Evolutionary conservation across 1,140 invertebrate species (phyloP).

Genomic region (Heliothis virescens): DNA sequence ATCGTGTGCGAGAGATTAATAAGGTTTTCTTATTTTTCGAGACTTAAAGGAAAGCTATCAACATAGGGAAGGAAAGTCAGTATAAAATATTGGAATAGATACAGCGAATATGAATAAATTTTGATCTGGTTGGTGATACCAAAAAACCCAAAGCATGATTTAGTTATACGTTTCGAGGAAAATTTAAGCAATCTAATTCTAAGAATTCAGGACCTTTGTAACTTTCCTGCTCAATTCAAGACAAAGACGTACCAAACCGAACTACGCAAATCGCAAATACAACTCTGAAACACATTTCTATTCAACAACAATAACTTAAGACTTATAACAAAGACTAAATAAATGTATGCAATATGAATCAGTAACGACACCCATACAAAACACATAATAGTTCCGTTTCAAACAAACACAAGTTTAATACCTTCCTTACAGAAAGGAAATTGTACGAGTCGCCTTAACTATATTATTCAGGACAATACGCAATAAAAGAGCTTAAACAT

Average conservation of each 20-base stretch:
- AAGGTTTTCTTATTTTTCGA: no score
- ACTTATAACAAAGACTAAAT: not conserved
- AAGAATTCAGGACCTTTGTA: no score
- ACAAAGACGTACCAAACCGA: not conserved
- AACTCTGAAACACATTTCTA: not conserved
- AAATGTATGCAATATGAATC: not conserved
- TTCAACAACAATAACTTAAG: not conserved
- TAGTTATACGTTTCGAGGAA: no score
- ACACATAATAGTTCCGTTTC: not conserved
- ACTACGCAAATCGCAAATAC: not conserved
- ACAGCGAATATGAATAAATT: no score
- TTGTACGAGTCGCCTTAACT: slow-evolving; percentile 1
- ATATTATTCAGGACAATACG: slow-evolving; percentile 2
- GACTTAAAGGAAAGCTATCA: no score
- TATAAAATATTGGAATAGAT: no score
- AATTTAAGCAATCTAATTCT: no score
- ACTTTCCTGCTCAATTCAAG: not conserved
- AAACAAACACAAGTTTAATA: slow-evolving; percentile 19
- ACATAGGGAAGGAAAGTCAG: no score
- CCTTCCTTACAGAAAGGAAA: not conserved
- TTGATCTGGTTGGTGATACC: no score
- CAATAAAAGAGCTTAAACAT: slow-evolving; percentile 33
- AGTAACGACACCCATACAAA: not conserved
- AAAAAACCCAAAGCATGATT: no score
- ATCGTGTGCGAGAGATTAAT: not conserved